These are phyloP conservation scores for Chiloscyllium punctatum DNA, from an alignment of 2,797 vertebrate species.

Conservation along the genomic window DNA sequence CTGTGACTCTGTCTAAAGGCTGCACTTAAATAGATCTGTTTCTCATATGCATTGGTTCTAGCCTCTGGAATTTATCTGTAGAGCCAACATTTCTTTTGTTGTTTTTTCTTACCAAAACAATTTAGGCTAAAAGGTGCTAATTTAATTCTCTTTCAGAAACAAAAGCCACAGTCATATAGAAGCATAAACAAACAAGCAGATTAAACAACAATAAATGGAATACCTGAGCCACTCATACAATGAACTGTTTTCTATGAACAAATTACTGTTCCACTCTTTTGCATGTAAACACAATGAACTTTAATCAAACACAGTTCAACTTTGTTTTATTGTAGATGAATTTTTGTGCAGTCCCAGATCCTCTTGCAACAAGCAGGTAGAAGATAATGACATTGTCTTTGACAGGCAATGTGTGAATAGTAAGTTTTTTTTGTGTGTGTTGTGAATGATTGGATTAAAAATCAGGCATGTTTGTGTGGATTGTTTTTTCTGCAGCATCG, in stretches of 20 bases:
- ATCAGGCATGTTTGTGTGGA: neutral
- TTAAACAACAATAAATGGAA: neutral
- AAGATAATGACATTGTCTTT: neutral
- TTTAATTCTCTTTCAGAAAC: neutral
- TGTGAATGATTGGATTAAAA: neutral
- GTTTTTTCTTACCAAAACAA: neutral
- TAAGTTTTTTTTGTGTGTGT: neutral
- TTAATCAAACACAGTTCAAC: neutral
- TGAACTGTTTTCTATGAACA: neutral
- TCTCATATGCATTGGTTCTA: neutral
- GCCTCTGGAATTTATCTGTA: neutral
- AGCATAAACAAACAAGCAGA: neutral
- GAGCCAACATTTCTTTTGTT: neutral
- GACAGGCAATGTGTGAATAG: neutral
- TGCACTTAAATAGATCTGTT: neutral
- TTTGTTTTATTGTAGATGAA: neutral
- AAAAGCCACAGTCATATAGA: neutral
- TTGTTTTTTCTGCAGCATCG: neutral
- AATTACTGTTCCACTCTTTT: neutral
- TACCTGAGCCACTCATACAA: neutral
- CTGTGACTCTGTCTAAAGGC: neutral
- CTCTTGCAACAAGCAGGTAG: neutral
- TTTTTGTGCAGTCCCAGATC: neutral
- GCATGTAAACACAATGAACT: neutral
- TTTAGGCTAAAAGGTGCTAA: neutral